These are phyloP conservation scores for Chironomus tepperi DNA, from an alignment of 1,140 invertebrate species.

Conservation along the genomic window DNA sequence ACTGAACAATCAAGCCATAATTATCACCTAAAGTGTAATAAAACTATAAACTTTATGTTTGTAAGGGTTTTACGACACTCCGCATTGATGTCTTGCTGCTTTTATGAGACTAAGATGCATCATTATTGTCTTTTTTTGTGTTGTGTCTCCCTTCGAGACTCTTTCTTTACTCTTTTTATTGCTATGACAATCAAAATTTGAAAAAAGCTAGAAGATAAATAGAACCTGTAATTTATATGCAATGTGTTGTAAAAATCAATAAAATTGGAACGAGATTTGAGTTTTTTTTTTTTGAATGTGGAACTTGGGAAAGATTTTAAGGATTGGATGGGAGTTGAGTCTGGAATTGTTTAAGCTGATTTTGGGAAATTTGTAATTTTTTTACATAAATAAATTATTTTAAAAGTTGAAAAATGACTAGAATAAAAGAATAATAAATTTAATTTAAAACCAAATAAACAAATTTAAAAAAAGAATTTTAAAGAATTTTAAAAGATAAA, in stretches of 20 bases:
- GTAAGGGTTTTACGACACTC: constrained; percentile 6
- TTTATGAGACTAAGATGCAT: constrained; percentile 7
- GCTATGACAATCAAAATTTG: not conserved
- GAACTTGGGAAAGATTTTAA: no score
- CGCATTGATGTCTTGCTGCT: not conserved
- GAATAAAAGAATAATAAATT: no score
- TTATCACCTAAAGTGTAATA: constrained; percentile 13
- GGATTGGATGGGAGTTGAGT: no score
- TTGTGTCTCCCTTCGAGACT: not conserved
- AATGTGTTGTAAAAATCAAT: not conserved
- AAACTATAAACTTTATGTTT: not conserved
- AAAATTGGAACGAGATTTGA: not conserved
- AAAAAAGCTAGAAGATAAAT: not conserved
- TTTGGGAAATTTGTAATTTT: no score
- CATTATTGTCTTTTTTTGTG: not conserved
- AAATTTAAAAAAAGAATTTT: no score
- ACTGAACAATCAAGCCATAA: not conserved
- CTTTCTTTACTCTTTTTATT: no score
- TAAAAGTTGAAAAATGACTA: no score
- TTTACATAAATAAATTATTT: no score
- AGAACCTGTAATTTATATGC: not conserved
- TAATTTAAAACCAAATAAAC: no score
- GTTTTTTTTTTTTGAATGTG: not conserved
- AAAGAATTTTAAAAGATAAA: no score
- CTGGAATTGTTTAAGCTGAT: no score